phyloP scores from a whole-genome alignment of 2,113 vertebrate genomes.

The Pituophis catenifer region DNA sequence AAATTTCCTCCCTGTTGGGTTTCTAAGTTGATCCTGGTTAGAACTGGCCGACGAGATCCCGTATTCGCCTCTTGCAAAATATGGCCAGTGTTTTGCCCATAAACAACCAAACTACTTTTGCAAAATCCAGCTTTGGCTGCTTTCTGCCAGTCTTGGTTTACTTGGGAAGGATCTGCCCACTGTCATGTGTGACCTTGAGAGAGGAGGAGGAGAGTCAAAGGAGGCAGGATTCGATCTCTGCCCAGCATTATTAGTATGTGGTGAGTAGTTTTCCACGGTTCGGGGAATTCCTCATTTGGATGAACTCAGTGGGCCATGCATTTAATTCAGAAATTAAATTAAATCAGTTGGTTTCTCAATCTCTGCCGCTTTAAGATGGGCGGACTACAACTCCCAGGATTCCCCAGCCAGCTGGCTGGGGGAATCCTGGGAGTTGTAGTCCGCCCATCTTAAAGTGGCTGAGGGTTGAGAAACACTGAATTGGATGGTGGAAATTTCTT shows the following conservation, averaged over 20 bases:
- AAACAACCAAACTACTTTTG: not conserved
- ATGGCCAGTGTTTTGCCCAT: not conserved
- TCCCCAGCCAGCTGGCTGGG: not conserved
- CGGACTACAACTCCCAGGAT: no score
- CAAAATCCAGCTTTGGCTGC: not conserved
- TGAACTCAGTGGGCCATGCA: not conserved
- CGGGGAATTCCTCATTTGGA: not conserved
- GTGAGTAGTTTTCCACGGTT: not conserved
- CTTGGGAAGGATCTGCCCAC: not conserved
- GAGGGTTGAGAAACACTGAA: no score
- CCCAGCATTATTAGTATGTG: accelerated
- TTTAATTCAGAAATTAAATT: no score
- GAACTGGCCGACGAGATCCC: not conserved
- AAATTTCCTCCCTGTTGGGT: not conserved
- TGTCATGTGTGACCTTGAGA: not conserved
- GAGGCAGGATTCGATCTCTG: not conserved
- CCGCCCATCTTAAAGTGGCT: no score
- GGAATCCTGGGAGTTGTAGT: not conserved
- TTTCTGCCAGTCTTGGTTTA: not conserved
- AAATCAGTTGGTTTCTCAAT: not conserved
- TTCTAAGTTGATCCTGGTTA: not conserved
- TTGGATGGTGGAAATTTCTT: not conserved
- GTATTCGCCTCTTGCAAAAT: no score
- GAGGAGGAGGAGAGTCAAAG: not conserved
- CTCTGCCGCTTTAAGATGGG: not conserved